Evolutionary conservation across 2,113 vertebrate genomes (phyloP), one percentile per base, ranked within the genome.

Genomic region (Leptocoma aspasia): DNA sequence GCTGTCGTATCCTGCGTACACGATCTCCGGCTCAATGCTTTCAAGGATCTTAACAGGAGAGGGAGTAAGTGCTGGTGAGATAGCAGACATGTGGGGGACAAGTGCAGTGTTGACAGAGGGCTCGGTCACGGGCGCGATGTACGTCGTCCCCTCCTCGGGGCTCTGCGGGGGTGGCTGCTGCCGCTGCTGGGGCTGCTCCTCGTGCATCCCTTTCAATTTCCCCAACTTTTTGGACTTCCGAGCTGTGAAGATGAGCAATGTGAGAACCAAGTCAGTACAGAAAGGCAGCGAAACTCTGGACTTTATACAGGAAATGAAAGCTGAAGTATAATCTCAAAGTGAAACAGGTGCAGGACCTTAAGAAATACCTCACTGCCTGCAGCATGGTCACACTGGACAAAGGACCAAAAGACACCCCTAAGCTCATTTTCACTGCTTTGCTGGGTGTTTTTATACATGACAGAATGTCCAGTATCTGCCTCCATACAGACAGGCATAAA

Each of bases 221-320:
- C 99, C 99, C 96, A 99, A 87, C 96, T 99, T 99, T 97, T 99
- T 99, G 27, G 99, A 99, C 97, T 99, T 99, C 3, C 99, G 99
- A 47, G 99, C 99, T 99, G 97, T 35, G 39, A 27, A 92, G 71
- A 33, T 50, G 79, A 96, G 45, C 42, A 89, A 42, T 2, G 35
- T 11, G 60, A 94, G 73, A 95, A n/a, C 5, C n/a, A 66, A 21
- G 24, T 95, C 21, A 72, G 15, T 52, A 78, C 2, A 42, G 52
- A 65, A 80, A 86, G 60, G 6, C 7, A 5, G 45, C 1, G 3
- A 44, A 78, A 22, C 3, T 12, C 15, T 23, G 27, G 45, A 41
- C 26, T 90, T 85, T 35, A 22, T 14, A 20, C 0, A 27, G 28
- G 56, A 56, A 65, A 76, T 8, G 42, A n/a, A 79, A 69, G 47